These are phyloP conservation scores for Oplegnathus fasciatus DNA, from an alignment of 2,113 vertebrate species.

Conservation along the genomic window DNA sequence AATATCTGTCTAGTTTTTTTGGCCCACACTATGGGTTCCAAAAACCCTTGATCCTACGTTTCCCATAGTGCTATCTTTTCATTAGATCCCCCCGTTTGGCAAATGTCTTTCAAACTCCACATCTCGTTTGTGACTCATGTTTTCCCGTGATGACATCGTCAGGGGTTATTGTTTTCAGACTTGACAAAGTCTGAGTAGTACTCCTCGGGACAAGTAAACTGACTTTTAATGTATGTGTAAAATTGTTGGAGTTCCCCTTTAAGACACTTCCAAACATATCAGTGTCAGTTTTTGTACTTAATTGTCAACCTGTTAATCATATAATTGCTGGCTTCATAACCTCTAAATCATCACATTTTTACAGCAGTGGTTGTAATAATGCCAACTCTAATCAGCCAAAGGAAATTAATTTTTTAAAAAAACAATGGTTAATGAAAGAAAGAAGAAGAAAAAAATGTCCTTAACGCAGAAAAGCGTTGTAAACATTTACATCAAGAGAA, in stretches of 20 bases:
- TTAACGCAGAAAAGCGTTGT: background rate
- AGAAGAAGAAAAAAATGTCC: background rate
- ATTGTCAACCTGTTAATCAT: background rate
- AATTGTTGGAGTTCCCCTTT: background rate
- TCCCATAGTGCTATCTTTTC: background rate
- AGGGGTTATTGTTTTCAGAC: background rate
- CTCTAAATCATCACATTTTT: background rate
- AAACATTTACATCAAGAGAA: background rate
- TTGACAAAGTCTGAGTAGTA: background rate
- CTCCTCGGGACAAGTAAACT: background rate
- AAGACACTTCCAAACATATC: background rate
- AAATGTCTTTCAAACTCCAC: slow-evolving; percentile 14
- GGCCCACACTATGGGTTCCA: background rate
- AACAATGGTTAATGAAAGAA: background rate
- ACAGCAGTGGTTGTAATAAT: background rate
- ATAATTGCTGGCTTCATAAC: background rate
- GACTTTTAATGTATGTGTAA: background rate
- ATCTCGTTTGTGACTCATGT: slow-evolving; percentile 9
- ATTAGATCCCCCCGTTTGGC: background rate
- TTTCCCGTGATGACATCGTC: slow-evolving; percentile 11
- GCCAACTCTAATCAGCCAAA: background rate
- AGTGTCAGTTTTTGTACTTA: background rate
- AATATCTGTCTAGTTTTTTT: background rate
- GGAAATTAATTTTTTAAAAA: background rate
- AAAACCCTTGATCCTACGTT: background rate